Conservation (phyloP, 2,113 vertebrate species). For the Oryzias woworae region DNA sequence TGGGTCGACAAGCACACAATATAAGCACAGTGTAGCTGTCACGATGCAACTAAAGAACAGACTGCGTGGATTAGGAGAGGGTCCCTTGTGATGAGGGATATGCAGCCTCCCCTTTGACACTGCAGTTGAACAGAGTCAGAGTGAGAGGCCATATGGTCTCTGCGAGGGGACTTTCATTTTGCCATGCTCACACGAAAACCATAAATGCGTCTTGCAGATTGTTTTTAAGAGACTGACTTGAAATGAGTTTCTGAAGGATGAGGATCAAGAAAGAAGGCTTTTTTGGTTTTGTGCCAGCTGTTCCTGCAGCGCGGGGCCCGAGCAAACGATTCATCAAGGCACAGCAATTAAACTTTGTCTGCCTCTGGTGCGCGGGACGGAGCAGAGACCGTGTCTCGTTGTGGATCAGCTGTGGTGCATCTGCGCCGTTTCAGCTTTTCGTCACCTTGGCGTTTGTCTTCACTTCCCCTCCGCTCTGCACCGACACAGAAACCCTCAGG, state of each 20-base stretch:
- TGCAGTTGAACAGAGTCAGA: slow-evolving; percentile 6
- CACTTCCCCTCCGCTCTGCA: slow-evolving; percentile 3
- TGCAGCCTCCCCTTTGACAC: slow-evolving; percentile 54
- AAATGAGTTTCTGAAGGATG: slow-evolving; percentile 17
- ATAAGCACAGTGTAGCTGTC: slow-evolving; percentile 39
- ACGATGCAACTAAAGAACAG: slow-evolving; percentile 47
- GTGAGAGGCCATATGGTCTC: slow-evolving; percentile 29
- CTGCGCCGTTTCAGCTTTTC: slow-evolving; percentile 31
- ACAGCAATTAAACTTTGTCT: slow-evolving; percentile 54
- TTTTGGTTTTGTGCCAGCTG: slow-evolving; percentile 45
- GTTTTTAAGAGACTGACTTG: background rate
- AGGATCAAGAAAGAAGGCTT: slow-evolving; percentile 9
- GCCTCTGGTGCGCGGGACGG: slow-evolving; percentile 27
- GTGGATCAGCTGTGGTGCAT: slow-evolving; percentile 47
- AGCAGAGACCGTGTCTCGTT: background rate
- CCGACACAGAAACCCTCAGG: slow-evolving; percentile 40
- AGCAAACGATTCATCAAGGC: slow-evolving; percentile 34
- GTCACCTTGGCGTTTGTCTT: slow-evolving; percentile 13
- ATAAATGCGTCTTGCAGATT: slow-evolving; percentile 38
- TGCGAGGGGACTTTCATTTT: slow-evolving; percentile 37
- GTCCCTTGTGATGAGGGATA: slow-evolving; percentile 45
- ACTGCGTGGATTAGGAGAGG: slow-evolving; percentile 47
- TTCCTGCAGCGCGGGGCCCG: slow-evolving; percentile 11
- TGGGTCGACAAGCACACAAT: slow-evolving; percentile 54
- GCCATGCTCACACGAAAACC: slow-evolving; percentile 34